Base-by-base conservation (phyloP, 2,113 vertebrate genomes). In the Axis porcinus region DNA sequence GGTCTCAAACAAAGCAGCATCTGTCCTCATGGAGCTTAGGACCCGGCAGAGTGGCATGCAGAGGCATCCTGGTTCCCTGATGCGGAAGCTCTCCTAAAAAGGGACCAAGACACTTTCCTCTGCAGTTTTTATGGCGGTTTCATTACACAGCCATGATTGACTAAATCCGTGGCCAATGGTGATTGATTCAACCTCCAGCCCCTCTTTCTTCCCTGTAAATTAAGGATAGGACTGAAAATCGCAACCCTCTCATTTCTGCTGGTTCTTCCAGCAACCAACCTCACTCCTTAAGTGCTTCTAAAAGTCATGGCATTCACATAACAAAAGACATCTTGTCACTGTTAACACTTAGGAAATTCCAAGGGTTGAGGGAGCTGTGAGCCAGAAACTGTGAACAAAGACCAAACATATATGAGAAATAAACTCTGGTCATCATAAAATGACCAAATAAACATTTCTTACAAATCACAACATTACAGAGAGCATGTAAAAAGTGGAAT, bases 41-140 rank as follows among this genome's bases (percentile, higher is more conserved):
- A n/a, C 7, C 0, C 0, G 2, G 81, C 12, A 83, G 33, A 55
- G 33, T 9, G 12, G 21, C 50, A 27, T 25, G 12, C 33, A 83
- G 50, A 55, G n/a, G 3, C 33, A 36, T 55, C 33, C 47, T 36
- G 33, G 33, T 55, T 23, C 52, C 33, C 81, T 36, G 81, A 55
- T 55, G 12, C 15, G 33, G 33, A 36, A 55, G 52, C 21, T 83
- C 21, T 27, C 21, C 4, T 13, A 5, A 83, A 9, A 55, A 36
- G 33, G 33, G 13, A 83, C 50, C 33, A 27, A 36, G 21, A 55
- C 13, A 50, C 52, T 36, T n/a, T 83, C 33, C 52, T 83, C n/a
- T 83, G n/a, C 81, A 27, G 33, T 55, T 83, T 83, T 83, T 36
- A 55, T 83, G 52, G 21, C 0, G 0, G 52, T 23, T 15, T 36